These are phyloP conservation scores for Brachypodius melanocephalos DNA, from an alignment of 2,113 vertebrate species.

Conservation along the genomic window DNA sequence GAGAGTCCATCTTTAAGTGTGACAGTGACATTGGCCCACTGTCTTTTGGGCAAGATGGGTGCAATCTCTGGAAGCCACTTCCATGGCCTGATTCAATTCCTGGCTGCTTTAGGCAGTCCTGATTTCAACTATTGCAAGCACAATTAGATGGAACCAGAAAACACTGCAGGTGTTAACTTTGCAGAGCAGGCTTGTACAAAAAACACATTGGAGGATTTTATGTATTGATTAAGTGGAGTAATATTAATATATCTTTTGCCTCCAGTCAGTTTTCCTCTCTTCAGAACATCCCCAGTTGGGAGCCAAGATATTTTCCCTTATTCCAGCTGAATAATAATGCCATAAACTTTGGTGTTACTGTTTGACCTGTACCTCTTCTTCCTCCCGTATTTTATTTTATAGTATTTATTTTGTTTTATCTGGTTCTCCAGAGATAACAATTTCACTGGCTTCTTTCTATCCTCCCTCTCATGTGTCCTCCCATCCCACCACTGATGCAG, in stretches of 20 bases:
- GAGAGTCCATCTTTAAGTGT: background rate
- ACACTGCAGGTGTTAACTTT: slow-evolving; percentile 67
- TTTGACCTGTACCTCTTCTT: slow-evolving; percentile 63
- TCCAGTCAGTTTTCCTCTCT: slow-evolving; percentile 72
- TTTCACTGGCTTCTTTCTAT: slow-evolving; percentile 42
- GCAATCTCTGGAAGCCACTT: background rate
- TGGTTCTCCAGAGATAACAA: slow-evolving; percentile 58
- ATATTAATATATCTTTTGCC: slow-evolving; percentile 83
- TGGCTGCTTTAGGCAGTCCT: background rate
- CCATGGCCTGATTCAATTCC: background rate
- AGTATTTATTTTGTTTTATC: slow-evolving; percentile 46
- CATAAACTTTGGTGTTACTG: slow-evolving; percentile 64
- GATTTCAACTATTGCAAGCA: background rate
- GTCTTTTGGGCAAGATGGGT: background rate
- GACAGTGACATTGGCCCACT: background rate
- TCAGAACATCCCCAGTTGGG: slow-evolving; percentile 72
- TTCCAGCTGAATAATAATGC: slow-evolving; percentile 74
- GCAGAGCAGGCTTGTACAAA: slow-evolving; percentile 61
- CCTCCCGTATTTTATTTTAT: slow-evolving; percentile 15
- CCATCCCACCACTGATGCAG: slow-evolving; percentile 61
- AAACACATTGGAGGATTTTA: slow-evolving; percentile 75
- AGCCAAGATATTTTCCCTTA: slow-evolving; percentile 69
- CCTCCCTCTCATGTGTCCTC: slow-evolving; percentile 61
- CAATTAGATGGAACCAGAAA: slow-evolving; percentile 64
- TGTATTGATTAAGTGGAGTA: slow-evolving; percentile 81